A percentile compares a stretch with the other conserved stretches of the same genome.
phyloP scores from a whole-genome alignment of 1,140 invertebrate genomes.

The Anastatus disparis region DNA sequence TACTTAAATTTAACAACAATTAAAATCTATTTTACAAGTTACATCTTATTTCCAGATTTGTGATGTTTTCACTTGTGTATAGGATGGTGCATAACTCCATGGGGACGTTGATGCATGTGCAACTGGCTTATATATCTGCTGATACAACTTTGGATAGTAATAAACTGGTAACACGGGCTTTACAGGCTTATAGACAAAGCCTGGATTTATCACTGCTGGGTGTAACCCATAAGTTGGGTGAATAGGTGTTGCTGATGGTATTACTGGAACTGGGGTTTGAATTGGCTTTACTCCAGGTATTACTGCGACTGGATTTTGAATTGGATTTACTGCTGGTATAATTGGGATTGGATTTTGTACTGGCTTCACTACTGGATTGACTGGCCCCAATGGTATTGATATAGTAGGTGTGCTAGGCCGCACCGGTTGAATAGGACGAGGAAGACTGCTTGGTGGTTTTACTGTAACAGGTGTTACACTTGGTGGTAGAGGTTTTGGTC shows the following conservation, averaged over 20 bases:
- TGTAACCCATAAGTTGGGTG: constrained; percentile 56
- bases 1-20: not conserved
- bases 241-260: constrained; percentile 45
- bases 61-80: constrained; percentile 46
- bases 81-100: constrained; percentile 56
- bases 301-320: too few species aligned
- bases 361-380: constrained; percentile 22
- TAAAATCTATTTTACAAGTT: not conserved
- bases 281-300: constrained; percentile 39
- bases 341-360: not conserved
- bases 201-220: constrained; percentile 46
- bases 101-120: constrained; percentile 35
- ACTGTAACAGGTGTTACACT: not conserved
- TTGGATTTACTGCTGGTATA: not conserved
- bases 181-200: constrained; percentile 55
- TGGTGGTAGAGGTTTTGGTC: constrained; percentile 33
- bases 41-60: constrained; percentile 17
- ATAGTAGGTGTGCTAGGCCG: constrained; percentile 40
- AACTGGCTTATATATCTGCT: constrained; percentile 48
- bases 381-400: constrained; percentile 46
- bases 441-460: not conserved
- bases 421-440: not conserved
- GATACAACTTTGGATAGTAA: constrained; percentile 51
- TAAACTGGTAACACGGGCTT: constrained; percentile 59
- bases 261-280: constrained; percentile 34